Evolutionary conservation across 30 jellyfish, hydroid and myxozoan genomes (phyloP), one percentile per base, ranked within the genome.

Genomic region (Clytia hemisphaerica): DNA sequence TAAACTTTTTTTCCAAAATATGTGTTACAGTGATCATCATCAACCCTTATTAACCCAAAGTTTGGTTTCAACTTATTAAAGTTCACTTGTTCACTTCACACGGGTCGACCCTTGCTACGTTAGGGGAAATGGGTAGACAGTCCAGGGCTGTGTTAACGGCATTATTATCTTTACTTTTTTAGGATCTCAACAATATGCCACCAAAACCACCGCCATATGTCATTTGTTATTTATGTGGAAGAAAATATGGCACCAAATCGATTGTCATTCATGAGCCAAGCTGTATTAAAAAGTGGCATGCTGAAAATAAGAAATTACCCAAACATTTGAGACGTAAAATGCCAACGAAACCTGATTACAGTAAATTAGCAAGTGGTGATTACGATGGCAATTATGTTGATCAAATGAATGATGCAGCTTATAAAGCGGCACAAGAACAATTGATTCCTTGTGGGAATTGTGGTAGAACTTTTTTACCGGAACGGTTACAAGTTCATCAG

Each of bases 211-310:
- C 96, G 9, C 93, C 88, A 4, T 85, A 85, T 45, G 96, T 85
- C 12, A 85, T 85, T 16, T 85, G 96, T 68, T 85, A 85, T 69
- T 47, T 85, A 50, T 85, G 96, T 64, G 96, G 96, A 27, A 46
- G 96, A 46, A 85, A 85, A 55, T 85, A 85, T 72, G 96, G 96
- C 12, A 85, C 96, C 6, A 85, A 85, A 45, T 85, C 96, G 4
- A 77, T 85, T 3, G 48, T 66, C 10, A 85, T 85, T 47, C 96
- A 85, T 42, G 92, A 85, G 49, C 96, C 96, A n/a, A 76, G 70
- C 32, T 85, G 96, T 67, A 37, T 85, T 66, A 85, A 85, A 61
- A 77, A 78, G 47, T 85, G 96, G 96, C 80, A 77, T n/a, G 78
- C 73, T 6, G 96, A 85, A 33, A 85, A 85, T 53, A 72, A 72